Percentiles rank a stretch among this genome's conserved stretches.
phyloP scores from a whole-genome alignment of 2,797 vertebrate species.

The Schizopygopsis malacanthus region DNA sequence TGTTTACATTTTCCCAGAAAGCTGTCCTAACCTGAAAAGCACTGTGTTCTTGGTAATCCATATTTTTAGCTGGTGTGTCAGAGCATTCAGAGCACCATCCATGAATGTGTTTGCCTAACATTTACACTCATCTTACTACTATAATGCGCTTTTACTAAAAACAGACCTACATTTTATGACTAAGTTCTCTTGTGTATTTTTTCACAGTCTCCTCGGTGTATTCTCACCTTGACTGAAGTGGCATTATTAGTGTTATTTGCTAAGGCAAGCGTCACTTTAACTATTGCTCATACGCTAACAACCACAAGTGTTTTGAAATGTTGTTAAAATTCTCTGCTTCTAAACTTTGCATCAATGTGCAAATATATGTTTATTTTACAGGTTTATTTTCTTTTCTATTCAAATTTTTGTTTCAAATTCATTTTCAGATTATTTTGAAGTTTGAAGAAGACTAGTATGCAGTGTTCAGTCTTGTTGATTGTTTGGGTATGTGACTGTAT shows the following conservation, averaged over 20 bases:
- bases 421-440: too few species aligned
- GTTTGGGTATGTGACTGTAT: neutral
- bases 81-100: neutral
- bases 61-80: slow-evolving; percentile 9
- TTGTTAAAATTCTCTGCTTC: neutral
- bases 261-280: slow-evolving; percentile 5
- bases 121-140: neutral
- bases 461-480: too few species aligned
- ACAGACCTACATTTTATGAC: neutral
- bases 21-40: neutral
- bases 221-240: slow-evolving; percentile 7
- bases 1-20: neutral
- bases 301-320: neutral
- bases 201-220: neutral
- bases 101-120: neutral
- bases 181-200: neutral
- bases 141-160: neutral
- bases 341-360: too few species aligned
- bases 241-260: slow-evolving; percentile 4
- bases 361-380: too few species aligned
- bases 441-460: too few species aligned
- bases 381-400: too few species aligned
- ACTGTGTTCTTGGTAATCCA: neutral
- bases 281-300: slow-evolving; percentile 1
- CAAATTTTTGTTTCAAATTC: too few species aligned